Conservation (phyloP, 2,888 invertebrate genomes). For the Epistrophe grossulariae region DNA sequence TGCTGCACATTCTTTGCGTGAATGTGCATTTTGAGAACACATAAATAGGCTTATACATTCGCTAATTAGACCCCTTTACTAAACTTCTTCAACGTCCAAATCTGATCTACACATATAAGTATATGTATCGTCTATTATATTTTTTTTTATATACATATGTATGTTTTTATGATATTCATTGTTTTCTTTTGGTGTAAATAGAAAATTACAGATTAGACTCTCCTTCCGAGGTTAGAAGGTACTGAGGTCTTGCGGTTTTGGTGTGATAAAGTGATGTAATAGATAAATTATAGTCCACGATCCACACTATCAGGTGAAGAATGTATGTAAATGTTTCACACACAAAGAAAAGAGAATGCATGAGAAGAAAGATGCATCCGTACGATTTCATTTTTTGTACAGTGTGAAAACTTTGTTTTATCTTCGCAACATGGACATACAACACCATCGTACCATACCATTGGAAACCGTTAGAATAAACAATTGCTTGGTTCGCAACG, state of each 20-base stretch:
- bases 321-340: constrained; percentile 60
- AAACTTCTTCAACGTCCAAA: constrained; percentile 9
- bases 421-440: constrained; percentile 31
- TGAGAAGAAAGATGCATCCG: constrained; percentile 46
- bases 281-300: constrained; percentile 62
- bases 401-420: constrained; percentile 24
- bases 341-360: constrained; percentile 39
- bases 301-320: constrained; percentile 49
- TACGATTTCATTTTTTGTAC: constrained; percentile 20
- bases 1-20: constrained; percentile 36
- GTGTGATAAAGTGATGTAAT: constrained; percentile 68
- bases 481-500: constrained; percentile 40
- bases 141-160: no score
- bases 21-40: constrained; percentile 46
- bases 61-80: constrained; percentile 63
- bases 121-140: neutral
- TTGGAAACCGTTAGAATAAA: constrained; percentile 52
- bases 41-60: constrained; percentile 24
- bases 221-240: constrained; percentile 67
- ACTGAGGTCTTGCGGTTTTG: constrained; percentile 57
- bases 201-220: constrained; percentile 60
- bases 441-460: neutral
- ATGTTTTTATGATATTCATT: neutral
- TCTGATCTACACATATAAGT: neutral
- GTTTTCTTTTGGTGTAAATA: constrained; percentile 43